Base-by-base conservation (phyloP, 2,797 vertebrate genomes). In the Pseudochirops cupreus region DNA sequence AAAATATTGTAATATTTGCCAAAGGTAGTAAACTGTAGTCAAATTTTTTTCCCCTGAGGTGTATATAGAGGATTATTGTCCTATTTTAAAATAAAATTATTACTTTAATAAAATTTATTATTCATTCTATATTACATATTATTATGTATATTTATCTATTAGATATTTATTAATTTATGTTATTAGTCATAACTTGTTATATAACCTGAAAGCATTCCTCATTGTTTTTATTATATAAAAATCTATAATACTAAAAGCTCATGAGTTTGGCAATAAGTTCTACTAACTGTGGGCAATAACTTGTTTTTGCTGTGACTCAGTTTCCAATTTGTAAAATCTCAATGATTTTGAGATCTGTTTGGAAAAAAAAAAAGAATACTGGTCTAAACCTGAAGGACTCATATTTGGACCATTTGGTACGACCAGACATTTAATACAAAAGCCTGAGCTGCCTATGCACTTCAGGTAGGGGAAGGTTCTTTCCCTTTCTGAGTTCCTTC, bases 311-410 rank as follows among this genome's bases (percentile, higher is more conserved):
- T 39, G 24, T 28, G 82, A 4, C 74, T 92, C 39, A 50, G 91
- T 50, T 29, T 91, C 39, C 94, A n/a, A 11, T 62, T 93, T 90
- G 92, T 94, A 90, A 91, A 21, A 10, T 90, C 14, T 67, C 62
- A 67, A 67, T 33, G 14, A 67, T 67, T 67, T 67, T 67, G 33
- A n/a, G 62, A 67, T n/a, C 33, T 67, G 0, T 67, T n/a, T 67
- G 28, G 3, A 13, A 4, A 33, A 62, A 62, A 58, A 11, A 62
- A 62, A 62, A 62, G 58, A 33, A 59, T 31, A 59, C 10, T 59
- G 12, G 11, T 59, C 29, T 59, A 62, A 67, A 26, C 14, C 4
- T 67, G 7, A 62, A 62, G 58, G 29, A 14, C 31, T 62, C 62
- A 18, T 67, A n/a, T 67, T 67, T 67, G 33, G 21, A n/a, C 62